These are phyloP conservation scores for Meriones psammophilus DNA, from an alignment of 2,797 vertebrate species.

Conservation along the genomic window DNA sequence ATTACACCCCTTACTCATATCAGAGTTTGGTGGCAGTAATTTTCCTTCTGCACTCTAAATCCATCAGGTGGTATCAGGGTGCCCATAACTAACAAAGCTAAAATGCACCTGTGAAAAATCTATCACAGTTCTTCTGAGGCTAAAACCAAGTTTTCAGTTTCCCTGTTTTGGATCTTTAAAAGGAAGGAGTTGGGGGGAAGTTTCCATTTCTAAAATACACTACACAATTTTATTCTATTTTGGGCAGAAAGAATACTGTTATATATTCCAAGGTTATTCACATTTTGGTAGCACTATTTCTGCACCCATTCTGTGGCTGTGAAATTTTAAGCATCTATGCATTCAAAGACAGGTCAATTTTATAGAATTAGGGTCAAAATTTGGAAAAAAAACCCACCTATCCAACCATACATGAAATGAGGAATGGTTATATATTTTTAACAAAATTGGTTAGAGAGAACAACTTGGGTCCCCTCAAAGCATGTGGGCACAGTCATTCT, in stretches of 20 bases:
- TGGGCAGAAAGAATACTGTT: constrained; percentile 41
- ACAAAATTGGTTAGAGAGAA: neutral
- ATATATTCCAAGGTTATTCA: constrained; percentile 29
- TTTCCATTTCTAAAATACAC: constrained; percentile 31
- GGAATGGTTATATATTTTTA: neutral
- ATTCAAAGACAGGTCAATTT: neutral
- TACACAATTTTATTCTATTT: neutral
- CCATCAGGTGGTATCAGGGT: constrained; percentile 26
- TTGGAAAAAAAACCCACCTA: neutral
- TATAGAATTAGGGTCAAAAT: neutral
- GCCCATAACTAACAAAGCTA: neutral
- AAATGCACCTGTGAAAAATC: constrained; percentile 39
- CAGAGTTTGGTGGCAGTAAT: neutral
- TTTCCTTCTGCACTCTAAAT: constrained; percentile 9
- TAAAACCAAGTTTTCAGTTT: constrained; percentile 20
- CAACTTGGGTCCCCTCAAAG: neutral
- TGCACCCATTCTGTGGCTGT: neutral
- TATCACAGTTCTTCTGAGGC: neutral
- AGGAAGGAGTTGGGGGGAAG: constrained; percentile 14
- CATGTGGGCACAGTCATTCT: neutral
- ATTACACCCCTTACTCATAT: constrained; percentile 30
- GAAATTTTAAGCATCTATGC: neutral
- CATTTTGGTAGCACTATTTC: neutral
- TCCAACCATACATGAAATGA: neutral
- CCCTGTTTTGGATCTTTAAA: constrained; percentile 42